Conservation (phyloP, 2,888 invertebrate species). For the Coremacera marginata region DNA sequence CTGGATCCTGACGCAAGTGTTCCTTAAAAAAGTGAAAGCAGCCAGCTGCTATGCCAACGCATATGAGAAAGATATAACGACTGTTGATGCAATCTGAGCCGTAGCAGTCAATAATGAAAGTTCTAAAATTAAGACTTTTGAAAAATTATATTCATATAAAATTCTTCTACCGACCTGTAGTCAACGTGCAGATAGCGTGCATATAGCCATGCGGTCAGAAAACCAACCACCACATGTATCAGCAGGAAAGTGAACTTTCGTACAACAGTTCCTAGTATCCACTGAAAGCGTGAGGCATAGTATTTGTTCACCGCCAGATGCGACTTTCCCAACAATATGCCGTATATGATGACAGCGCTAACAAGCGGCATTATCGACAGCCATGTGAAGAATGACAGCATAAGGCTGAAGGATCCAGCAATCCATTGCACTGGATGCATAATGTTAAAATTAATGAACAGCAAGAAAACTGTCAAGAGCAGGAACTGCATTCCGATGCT, state of each 20-base stretch:
- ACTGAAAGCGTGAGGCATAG: constrained; percentile 77
- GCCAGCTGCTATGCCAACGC: constrained; percentile 79
- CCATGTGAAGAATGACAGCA: constrained; percentile 73
- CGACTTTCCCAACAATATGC: constrained; percentile 79
- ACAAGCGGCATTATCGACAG: constrained; percentile 76
- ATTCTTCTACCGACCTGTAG: constrained; percentile 68
- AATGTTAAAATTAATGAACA: constrained; percentile 74
- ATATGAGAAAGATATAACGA: constrained; percentile 76
- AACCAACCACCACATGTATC: constrained; percentile 76
- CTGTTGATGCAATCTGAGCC: constrained; percentile 74
- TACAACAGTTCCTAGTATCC: constrained; percentile 75
- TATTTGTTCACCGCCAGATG: constrained; percentile 75
- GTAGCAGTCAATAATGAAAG: constrained; percentile 53
- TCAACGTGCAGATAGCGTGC: constrained; percentile 75
- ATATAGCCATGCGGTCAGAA: constrained; percentile 78
- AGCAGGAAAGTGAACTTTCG: constrained; percentile 70
- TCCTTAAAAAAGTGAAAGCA: constrained; percentile 68
- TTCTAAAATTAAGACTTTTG: constrained; percentile 44
- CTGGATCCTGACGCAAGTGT: constrained; percentile 55
- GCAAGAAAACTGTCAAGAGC: constrained; percentile 71
- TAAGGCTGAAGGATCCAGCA: constrained; percentile 72
- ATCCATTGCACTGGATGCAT: constrained; percentile 78
- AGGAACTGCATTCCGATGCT: constrained; percentile 74
- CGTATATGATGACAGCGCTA: constrained; percentile 77
- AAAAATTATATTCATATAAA: background rate